Evolutionary conservation across 2,888 invertebrate species (phyloP), one percentile per base, ranked within the genome.

Genomic region (Watsonalla cultraria): DNA sequence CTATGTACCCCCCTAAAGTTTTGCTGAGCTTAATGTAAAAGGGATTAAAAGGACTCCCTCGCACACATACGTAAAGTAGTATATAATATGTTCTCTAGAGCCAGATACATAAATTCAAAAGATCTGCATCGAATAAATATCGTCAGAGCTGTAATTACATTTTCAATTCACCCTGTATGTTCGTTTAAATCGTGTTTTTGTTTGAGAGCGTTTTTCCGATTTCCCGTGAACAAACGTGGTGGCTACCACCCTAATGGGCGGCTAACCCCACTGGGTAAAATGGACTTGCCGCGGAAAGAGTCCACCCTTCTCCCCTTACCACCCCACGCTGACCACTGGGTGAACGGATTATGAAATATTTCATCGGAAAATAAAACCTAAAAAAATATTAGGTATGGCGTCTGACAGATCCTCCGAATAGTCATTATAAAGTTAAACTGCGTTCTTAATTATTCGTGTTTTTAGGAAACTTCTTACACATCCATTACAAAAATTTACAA

Each of bases 281-380:
- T 80, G 78, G 74, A 84, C 76, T 78, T 74, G 64, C 66, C 64
- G 68, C 66, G 71, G 67, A 67, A 72, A 74, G 78, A 74, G 80
- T 69, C 70, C 63, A 67, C 69, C 61, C 61, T 56, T 53, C 61
- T 60, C 64, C 59, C 65, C 70, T 68, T 64, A 45, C 60, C 60
- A 64, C 66, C 70, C 58, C 61, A 65, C 54, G 63, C 74, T 82
- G 85, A 85, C 86, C 86, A 82, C 75, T 80, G 78, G 80, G 80
- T 80, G 80, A 83, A 78, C 77, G 84, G 82, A 84, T 84, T 82
- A 84, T 80, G 80, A 80, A 86, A 86, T 84, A 84, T 83, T 84
- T 82, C 78, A 81, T 80, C 68, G 73, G 70, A 72, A 80, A 80
- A 80, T 76, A 76, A 73, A 70, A 66, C 66, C n/a, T 71, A 60